Percentiles rank a stretch among this genome's conserved stretches.
Evolutionary conservation across 2,797 vertebrate species (phyloP).

Genomic region (Amazona finschi): DNA sequence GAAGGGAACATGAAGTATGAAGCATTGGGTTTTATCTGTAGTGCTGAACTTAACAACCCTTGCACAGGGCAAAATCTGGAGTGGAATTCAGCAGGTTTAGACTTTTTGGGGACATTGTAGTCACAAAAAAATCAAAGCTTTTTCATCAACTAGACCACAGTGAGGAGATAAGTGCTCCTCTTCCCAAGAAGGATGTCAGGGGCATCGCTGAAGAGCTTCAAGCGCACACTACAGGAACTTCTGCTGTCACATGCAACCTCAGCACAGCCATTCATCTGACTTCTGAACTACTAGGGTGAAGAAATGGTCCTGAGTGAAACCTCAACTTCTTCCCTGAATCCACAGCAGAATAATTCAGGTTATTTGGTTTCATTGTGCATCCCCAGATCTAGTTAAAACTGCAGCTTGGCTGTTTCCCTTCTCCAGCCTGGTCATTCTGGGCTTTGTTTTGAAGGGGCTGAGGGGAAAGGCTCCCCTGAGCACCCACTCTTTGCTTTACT

Average conservation of each 20-base stretch:
- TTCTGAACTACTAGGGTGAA: neutral
- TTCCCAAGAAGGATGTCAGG: neutral
- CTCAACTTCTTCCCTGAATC: neutral
- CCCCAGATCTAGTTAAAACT: neutral
- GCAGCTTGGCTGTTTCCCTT: neutral
- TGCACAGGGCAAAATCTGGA: neutral
- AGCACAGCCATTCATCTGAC: neutral
- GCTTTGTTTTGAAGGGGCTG: neutral
- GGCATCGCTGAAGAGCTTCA: neutral
- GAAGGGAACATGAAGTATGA: neutral
- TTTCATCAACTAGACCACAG: neutral
- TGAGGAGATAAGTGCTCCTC: neutral
- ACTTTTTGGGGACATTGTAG: neutral
- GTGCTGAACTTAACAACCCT: neutral
- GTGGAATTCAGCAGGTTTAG: neutral
- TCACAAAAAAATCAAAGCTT: neutral
- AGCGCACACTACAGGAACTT: neutral
- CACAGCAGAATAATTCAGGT: neutral
- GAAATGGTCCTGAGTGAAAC: neutral
- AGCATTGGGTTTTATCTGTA: neutral
- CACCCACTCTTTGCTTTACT: neutral
- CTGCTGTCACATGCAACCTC: neutral
- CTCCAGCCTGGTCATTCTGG: neutral
- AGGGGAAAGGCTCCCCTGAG: neutral
- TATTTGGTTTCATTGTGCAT: neutral